Evolutionary conservation across 2,888 invertebrate genomes (phyloP), one percentile per base, ranked within the genome.

Genomic region (Emmelina monodactyla): DNA sequence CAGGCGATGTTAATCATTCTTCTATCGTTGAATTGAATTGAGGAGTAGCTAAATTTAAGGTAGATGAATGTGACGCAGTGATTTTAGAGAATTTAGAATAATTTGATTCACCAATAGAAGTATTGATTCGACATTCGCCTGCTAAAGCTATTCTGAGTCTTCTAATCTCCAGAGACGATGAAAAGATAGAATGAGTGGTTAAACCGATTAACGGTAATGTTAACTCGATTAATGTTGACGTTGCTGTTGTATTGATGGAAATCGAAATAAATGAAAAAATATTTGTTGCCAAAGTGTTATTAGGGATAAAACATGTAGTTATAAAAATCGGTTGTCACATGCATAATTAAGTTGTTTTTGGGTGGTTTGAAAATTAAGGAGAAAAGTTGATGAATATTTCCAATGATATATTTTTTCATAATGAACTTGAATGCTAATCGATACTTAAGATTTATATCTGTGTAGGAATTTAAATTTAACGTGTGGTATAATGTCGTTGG

Each of bases 281-380:
- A 71, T 75, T 79, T 79, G 81, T 81, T 81, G 81, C 81, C 81
- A 81, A 81, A 81, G 67, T 78, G 78, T 79, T 78, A 65, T 78
- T 79, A 78, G 72, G 64, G 60, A 67, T 78, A 62, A n/a, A 66
- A 69, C 67, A 55, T 66, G 69, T 76, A 78, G 76, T 69, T 76
- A 63, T 73, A 70, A 70, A 64, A 67, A 71, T 73, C 68, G 78
- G 73, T 78, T 78, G 79, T 78, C 78, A 62, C 73, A 67, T 71
- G 65, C 78, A 73, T 73, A 72, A 75, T 68, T 75, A 72, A 75
- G 71, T 75, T 78, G 71, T 75, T 76, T 78, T 75, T 70, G 71
- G 61, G 66, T 65, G 73, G 72, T 73, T 71, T 61, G 73, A 68
- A 60, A n/a, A 63, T 70, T 69, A 72, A 69, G 73, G 61, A 69